Conservation (phyloP, 2,113 vertebrate genomes). For the Tiliqua scincoides region DNA sequence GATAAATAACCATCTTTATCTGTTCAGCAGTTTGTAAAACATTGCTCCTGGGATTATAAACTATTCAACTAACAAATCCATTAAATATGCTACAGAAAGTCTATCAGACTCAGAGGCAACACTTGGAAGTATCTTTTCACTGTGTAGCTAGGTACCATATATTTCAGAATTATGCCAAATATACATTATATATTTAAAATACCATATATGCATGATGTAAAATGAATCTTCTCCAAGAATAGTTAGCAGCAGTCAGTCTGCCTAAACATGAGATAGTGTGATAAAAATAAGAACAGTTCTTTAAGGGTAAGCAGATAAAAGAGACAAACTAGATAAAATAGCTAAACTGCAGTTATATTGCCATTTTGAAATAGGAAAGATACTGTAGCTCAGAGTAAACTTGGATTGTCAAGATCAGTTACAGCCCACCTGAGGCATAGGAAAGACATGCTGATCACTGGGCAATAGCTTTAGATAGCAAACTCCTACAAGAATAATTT, state of each 20-base stretch:
- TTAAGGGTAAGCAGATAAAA: background rate
- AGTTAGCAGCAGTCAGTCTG: background rate
- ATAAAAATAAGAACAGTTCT: background rate
- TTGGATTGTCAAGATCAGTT: too few species aligned
- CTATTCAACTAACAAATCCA: background rate
- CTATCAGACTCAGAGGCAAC: background rate
- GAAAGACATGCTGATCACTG: slow-evolving; percentile 20
- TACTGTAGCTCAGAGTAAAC: too few species aligned
- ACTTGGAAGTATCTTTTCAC: background rate
- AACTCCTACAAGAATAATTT: slow-evolving; percentile 41
- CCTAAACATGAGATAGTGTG: background rate
- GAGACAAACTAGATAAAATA: too few species aligned
- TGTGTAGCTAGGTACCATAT: background rate
- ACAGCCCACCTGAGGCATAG: too few species aligned
- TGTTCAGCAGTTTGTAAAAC: background rate
- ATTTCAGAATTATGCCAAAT: background rate
- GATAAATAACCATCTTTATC: slow-evolving; percentile 23
- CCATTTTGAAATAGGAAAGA: too few species aligned
- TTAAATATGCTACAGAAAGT: background rate
- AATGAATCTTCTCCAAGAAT: background rate
- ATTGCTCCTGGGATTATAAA: slow-evolving; percentile 15
- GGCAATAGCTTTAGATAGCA: background rate
- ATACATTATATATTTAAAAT: background rate
- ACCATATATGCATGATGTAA: too few species aligned
- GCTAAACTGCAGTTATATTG: too few species aligned